A percentile compares a stretch with the other conserved stretches of the same genome.
phyloP scores from a whole-genome alignment of 2,113 vertebrate species.

The Brachyhypopomus occidentalis region DNA sequence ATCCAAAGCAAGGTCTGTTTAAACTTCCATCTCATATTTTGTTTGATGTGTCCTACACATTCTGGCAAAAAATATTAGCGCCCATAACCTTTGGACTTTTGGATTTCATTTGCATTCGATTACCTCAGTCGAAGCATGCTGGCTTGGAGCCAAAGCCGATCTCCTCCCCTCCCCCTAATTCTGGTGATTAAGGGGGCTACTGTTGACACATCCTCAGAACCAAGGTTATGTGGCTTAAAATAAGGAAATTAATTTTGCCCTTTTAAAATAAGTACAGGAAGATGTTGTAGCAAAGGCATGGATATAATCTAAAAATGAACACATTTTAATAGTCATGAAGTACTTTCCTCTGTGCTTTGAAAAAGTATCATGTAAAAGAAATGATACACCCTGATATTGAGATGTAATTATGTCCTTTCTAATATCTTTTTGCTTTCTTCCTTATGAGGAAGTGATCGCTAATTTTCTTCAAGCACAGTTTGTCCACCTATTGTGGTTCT shows the following conservation, averaged over 20 bases:
- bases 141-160: background rate
- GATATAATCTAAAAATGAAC: background rate
- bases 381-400: too few species aligned
- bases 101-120: background rate
- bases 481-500: background rate
- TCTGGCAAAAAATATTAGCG: too few species aligned
- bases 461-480: background rate
- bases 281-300: background rate
- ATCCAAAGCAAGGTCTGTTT: too few species aligned
- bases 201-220: too few species aligned
- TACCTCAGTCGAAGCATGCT: background rate
- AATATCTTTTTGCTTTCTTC: background rate
- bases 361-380: too few species aligned
- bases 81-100: background rate
- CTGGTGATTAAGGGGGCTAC: too few species aligned
- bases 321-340: background rate
- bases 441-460: background rate
- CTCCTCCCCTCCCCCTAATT: too few species aligned
- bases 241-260: too few species aligned
- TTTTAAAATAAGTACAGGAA: too few species aligned
- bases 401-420: background rate
- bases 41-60: too few species aligned
- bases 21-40: too few species aligned
- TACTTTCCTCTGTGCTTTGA: background rate
- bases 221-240: too few species aligned